Percentiles rank a stretch among this genome's conserved stretches.
Evolutionary conservation across 2,888 invertebrate genomes (phyloP).

Genomic region (Adelphocoris suturalis): DNA sequence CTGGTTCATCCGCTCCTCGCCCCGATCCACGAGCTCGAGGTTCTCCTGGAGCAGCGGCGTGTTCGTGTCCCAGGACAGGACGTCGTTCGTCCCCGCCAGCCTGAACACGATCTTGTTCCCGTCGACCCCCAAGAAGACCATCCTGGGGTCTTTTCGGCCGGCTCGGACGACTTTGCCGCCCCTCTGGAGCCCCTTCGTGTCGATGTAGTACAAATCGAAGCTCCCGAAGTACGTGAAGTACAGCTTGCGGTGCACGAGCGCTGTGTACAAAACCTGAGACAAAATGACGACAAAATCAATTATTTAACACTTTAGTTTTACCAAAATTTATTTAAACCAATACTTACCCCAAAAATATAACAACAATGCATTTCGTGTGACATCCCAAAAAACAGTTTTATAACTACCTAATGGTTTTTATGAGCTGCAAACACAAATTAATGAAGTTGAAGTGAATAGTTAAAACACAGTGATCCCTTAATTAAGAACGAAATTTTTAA

Average conservation of each 20-base stretch:
- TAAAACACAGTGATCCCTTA: no score
- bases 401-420: no score
- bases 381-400: no score
- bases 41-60: conserved; percentile 71
- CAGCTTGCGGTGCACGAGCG: conserved; percentile 82
- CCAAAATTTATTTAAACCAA: no score
- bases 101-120: conserved; percentile 78
- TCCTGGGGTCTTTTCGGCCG: conserved; percentile 81
- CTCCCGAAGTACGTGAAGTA: conserved; percentile 84
- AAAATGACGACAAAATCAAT: neutral
- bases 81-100: conserved; percentile 53
- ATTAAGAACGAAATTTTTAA: no score
- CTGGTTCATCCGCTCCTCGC: conserved; percentile 69
- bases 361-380: no score
- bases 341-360: no score
- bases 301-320: no score
- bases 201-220: conserved; percentile 83
- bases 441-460: no score
- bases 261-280: conserved; percentile 84
- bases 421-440: no score
- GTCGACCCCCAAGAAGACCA: conserved; percentile 84
- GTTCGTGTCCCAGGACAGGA: conserved; percentile 81
- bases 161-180: conserved; percentile 78
- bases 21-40: conserved; percentile 68
- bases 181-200: conserved; percentile 80